phyloP scores from a whole-genome alignment of 2,797 vertebrate genomes.

The Poeciliopsis infans region DNA sequence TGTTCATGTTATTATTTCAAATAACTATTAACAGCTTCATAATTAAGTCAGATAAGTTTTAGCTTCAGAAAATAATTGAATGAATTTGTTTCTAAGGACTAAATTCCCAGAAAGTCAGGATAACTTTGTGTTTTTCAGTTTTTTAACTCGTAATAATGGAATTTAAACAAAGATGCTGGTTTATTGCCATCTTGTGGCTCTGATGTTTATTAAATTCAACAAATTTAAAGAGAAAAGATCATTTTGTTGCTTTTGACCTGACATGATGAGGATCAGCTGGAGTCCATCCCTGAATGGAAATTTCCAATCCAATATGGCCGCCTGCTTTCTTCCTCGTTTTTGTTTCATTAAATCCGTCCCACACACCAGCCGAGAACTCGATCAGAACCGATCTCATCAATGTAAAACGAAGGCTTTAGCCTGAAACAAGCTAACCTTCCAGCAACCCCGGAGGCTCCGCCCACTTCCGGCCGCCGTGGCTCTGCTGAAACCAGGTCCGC shows the following conservation, averaged over 20 bases:
- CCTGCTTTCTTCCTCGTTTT: neutral
- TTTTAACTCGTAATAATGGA: neutral
- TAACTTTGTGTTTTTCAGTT: neutral
- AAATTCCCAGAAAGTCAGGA: no score
- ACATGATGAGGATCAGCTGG: neutral
- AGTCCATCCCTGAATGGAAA: neutral
- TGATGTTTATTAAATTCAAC: neutral
- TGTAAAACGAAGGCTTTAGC: neutral
- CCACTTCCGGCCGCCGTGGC: neutral
- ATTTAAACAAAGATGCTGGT: neutral
- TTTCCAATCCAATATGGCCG: neutral
- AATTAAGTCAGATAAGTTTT: neutral
- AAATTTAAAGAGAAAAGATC: neutral
- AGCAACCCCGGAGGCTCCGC: conserved; percentile 38
- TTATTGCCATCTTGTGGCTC: neutral
- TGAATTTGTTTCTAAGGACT: neutral
- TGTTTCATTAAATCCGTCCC: neutral
- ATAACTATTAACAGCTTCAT: neutral
- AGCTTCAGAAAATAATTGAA: neutral
- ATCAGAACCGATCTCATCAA: neutral
- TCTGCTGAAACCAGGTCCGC: no score
- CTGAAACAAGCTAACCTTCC: no score
- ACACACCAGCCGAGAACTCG: neutral
- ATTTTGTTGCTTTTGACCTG: neutral
- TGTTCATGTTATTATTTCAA: neutral